Evolutionary conservation across 2,113 vertebrate species (phyloP), one percentile per base, ranked within the genome.

Genomic region (Xiphophorus maculatus): DNA sequence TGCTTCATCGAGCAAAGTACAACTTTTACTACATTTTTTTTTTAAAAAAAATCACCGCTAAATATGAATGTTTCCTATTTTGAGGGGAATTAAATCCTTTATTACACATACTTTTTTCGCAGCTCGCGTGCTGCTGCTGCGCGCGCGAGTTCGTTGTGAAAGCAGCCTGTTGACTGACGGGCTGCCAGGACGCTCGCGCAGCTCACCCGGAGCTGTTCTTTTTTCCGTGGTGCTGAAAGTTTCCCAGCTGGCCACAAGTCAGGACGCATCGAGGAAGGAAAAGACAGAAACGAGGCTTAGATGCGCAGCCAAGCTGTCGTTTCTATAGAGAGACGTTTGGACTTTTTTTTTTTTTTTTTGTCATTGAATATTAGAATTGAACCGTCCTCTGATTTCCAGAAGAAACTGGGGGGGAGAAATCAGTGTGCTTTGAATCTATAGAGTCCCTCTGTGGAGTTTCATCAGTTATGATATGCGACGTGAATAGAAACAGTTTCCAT

Each of bases 191-290:
- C 5, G 81, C 73, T 30, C 40, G 44, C 3, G 62, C 73, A 1
- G 66, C 61, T 73, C 69, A 35, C 42, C 37, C 51, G 86, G 89
- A 90, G 91, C 91, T 93, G 93, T 94, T 89, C 85, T n/a, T 65
- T 68, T 68, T 33, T 67, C 30, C 25, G 76, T 80, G 89, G 92
- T 93, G 90, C 94, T 94, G 92, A 95, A 95, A 93, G 75, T 93
- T 93, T 93, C 77, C 86, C 35, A 67, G 27, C 72, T 37, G 71
- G 64, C 76, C 76, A 60, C 71, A 35, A 74, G 71, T 66, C 54
- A 67, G 35, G 68, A 71, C 30, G 67, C 60, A 80, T 69, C 69
- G 63, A 66, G 63, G 44, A 28, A 58, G 6, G 66, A 3, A 25
- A 9, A 6, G 60, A 51, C 37, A 65, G 13, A n/a, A 54, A 27